Evolutionary conservation across 2,113 vertebrate genomes (phyloP), one percentile per base, ranked within the genome.

Genomic region (Siniperca chuatsi): DNA sequence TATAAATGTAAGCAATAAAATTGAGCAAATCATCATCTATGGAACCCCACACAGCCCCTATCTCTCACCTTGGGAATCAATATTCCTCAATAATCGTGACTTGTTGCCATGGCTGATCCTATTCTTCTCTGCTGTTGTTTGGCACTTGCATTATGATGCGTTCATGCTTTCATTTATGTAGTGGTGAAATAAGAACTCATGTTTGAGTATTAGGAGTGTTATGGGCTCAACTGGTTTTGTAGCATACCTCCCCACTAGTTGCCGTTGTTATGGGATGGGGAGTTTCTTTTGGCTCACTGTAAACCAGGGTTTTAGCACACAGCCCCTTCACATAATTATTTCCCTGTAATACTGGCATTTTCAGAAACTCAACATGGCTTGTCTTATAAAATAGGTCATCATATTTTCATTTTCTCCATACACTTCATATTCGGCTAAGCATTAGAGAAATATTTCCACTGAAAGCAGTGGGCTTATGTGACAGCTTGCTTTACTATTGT

Each of bases 41-140:
- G 7, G 3, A 46, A 18, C 2, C 2, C 21, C n/a, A 44, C 4
- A 29, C 52, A 76, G 35, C 4, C 20, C 40, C 1, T 25, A 9
- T 48, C 46, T 57, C 29, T 52, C 23, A 23, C 18, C 8, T 2
- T 55, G 61, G 21, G 55, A 73, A 33, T 70, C 11, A 48, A 5
- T 68, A 21, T 54, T 71, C 16, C 42, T 71, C 60, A 55, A n/a
- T 70, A 29, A 74, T 10, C 66, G 40, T 64, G 44, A 78, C 48
- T 67, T 74, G 29, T 21, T 52, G 44, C 33, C 20, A 23, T 6
- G 10, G 60, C 35, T 80, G 21, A 65, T 33, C 3, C n/a, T 48
- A 10, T 50, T 58, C 29, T 55, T 61, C 4, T 42, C 46, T 62
- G 81, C 60, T 61, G 42, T 37, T 29, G 21, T 50, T 61, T 69